A percentile compares a stretch with the other conserved stretches of the same genome.
Conservation (phyloP, 2,113 vertebrate genomes). For the Gadus chalcogrammus region DNA sequence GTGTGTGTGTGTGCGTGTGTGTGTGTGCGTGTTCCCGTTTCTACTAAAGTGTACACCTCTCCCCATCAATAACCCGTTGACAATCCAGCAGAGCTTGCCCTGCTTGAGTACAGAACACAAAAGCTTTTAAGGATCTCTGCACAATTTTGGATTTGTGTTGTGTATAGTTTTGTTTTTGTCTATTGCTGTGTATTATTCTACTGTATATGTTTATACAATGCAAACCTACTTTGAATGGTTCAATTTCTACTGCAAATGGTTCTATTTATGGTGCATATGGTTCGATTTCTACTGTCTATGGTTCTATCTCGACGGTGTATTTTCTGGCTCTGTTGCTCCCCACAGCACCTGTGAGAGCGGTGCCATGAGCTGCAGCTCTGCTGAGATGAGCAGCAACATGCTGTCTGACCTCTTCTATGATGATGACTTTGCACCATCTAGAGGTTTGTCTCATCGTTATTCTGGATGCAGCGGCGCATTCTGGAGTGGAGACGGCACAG, state of each 20-base stretch:
- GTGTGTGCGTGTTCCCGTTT: no score
- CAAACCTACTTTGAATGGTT: no score
- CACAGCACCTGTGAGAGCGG: slow-evolving; percentile 66
- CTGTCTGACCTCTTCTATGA: slow-evolving; percentile 69
- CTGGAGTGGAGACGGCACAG: no score
- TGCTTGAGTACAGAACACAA: neutral
- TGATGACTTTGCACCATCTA: slow-evolving; percentile 55
- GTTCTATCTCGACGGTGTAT: slow-evolving; percentile 12
- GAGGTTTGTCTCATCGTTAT: slow-evolving; percentile 41
- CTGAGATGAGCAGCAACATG: slow-evolving; percentile 29
- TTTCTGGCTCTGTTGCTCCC: slow-evolving; percentile 1
- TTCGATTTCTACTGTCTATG: neutral
- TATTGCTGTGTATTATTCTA: neutral
- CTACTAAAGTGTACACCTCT: no score
- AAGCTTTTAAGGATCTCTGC: no score
- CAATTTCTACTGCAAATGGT: no score
- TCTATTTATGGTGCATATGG: neutral
- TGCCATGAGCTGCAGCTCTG: slow-evolving; percentile 61
- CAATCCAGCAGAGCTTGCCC: no score
- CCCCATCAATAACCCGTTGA: no score
- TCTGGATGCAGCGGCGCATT: no score
- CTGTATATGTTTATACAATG: no score
- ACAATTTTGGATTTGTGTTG: no score
- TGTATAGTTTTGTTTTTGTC: neutral
- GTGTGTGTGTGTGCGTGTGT: no score